Conservation (phyloP, 2,113 vertebrate genomes). For the Clinocottus analis region DNA sequence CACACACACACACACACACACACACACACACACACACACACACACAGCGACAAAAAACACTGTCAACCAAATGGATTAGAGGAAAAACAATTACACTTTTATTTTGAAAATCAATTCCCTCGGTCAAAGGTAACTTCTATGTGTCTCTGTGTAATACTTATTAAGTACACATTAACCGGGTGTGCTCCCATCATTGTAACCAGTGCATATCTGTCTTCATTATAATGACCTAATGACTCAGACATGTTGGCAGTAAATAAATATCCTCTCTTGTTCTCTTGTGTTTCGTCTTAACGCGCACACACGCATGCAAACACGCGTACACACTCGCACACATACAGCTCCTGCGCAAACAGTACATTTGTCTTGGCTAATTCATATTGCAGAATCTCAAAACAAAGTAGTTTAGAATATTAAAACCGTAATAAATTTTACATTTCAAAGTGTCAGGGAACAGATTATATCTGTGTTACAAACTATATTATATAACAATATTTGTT, state of each 20-base stretch:
- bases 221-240: slow-evolving; percentile 21
- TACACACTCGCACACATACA: slow-evolving; percentile 19
- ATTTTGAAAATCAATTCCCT: slow-evolving; percentile 61
- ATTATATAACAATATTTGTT: slow-evolving; percentile 3
- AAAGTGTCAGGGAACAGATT: slow-evolving; percentile 30
- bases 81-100: slow-evolving; percentile 51
- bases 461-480: slow-evolving; percentile 29
- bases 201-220: slow-evolving; percentile 15
- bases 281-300: slow-evolving; percentile 18
- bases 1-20: background rate
- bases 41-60: background rate
- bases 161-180: slow-evolving; percentile 59
- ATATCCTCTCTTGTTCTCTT: slow-evolving; percentile 36
- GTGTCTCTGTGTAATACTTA: slow-evolving; percentile 20
- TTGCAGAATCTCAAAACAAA: slow-evolving; percentile 44
- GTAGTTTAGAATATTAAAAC: slow-evolving; percentile 49
- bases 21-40: background rate
- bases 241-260: slow-evolving; percentile 50
- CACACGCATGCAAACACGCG: slow-evolving; percentile 48
- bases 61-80: background rate
- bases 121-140: slow-evolving; percentile 24
- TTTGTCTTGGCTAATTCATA: slow-evolving; percentile 49
- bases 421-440: slow-evolving; percentile 19
- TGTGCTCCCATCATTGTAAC: slow-evolving; percentile 55
- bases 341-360: slow-evolving; percentile 25